Evolutionary conservation across 2,888 invertebrate species (phyloP), one percentile per base, ranked within the genome.

Genomic region (Apotomis capreana): DNA sequence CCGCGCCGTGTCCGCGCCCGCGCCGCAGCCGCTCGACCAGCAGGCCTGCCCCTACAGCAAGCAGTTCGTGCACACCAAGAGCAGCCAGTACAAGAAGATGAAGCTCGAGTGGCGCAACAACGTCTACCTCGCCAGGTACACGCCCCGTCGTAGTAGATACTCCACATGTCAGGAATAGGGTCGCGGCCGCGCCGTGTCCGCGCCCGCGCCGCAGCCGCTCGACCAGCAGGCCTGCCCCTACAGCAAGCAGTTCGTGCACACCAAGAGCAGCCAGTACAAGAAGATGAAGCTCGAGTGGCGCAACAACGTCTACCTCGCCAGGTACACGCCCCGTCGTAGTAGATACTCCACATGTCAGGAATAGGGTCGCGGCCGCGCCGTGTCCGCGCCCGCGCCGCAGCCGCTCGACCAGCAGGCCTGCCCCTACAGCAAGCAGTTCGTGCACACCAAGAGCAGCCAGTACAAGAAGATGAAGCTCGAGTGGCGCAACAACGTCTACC

Each of bases 271-370:
- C 73, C 99, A 99, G 94, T 99, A 99, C 93, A 97, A 99, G 90
- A 98, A 99, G 90, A 99, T 99, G 98, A 99, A 99, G 91, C 96
- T 96, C 84, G 99, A 99, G 90, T 99, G 99, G 99, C 95, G 98
- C 74, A 98, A 98, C 89, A 98, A 99, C 87, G 99, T 99, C 49
- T 99, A 97, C 87, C 94, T 99, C 70, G 99, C 99, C 44, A 95
- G 97, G 96, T 97, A 86, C 26, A 26, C 26, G 26, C 26, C 26
- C n/a, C 15, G 15, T 15, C 15, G 0, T 15, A n/a, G 15, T 15
- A 15, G 15, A 15, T 15, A 15, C 15, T 15, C 15, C 15, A 15
- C 15, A 15, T 15, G 15, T 15, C 15, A 15, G 15, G 15, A 15
- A 15, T 15, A 15, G 15, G 15, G 15, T 15, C n/a, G n/a, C 96